Evolutionary conservation across 1,140 invertebrate genomes (phyloP).

Genomic region (Achatina immaculata): DNA sequence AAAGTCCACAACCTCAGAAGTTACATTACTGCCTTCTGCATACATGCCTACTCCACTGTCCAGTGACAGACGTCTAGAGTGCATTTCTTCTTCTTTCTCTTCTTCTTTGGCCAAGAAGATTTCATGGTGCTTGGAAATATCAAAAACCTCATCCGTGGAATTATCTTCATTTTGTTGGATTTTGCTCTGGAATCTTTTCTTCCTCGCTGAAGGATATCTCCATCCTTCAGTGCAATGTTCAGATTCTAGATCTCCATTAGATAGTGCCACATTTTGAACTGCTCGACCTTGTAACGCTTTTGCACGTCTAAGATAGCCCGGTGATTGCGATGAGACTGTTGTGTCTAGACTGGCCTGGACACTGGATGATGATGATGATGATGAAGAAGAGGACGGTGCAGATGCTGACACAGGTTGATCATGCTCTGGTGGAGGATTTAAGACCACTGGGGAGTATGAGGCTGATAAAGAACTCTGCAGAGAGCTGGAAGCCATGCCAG

Average conservation of each 20-base stretch:
- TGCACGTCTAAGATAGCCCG: background rate
- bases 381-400: constrained; percentile 14
- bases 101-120: background rate
- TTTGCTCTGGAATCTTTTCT: background rate
- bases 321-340: constrained; percentile 21
- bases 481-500: constrained; percentile 1
- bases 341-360: background rate
- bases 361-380: constrained; percentile 10
- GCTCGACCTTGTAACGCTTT: background rate
- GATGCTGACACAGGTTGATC: background rate
- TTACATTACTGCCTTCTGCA: no score
- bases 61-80: constrained; percentile 14
- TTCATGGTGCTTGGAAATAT: background rate
- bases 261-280: background rate
- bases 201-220: background rate
- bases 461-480: background rate
- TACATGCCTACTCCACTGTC: constrained; percentile 21
- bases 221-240: background rate
- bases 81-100: constrained; percentile 7
- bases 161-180: background rate
- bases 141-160: background rate
- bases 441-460: background rate
- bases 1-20: background rate
- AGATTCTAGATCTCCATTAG: background rate
- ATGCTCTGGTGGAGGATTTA: background rate